Evolutionary conservation across 2,888 invertebrate species (phyloP).

Genomic region (Therioaphis trifolii): DNA sequence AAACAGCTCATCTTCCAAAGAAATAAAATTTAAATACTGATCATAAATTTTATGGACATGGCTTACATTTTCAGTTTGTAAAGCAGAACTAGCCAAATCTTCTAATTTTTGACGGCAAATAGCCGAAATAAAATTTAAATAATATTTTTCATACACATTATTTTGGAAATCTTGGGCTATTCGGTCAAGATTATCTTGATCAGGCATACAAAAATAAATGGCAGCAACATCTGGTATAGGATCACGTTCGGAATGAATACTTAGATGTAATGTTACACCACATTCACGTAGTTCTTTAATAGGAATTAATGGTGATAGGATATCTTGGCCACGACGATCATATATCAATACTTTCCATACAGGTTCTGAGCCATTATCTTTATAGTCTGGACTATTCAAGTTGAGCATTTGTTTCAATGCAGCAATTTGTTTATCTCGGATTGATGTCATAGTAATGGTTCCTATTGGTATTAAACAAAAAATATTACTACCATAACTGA

Average conservation of each 20-base stretch:
- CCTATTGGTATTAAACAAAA: not conserved
- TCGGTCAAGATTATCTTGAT: slow-evolving; percentile 93
- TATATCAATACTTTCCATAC: slow-evolving; percentile 97
- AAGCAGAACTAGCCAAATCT: slow-evolving; percentile 91
- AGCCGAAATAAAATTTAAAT: slow-evolving; percentile 96
- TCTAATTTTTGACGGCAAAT: slow-evolving; percentile 93
- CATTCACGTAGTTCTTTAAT: slow-evolving; percentile 94
- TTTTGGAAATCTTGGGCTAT: slow-evolving; percentile 91
- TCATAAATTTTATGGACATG: slow-evolving; percentile 96
- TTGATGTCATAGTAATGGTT: slow-evolving; percentile 50
- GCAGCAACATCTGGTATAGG: slow-evolving; percentile 99
- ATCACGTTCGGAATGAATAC: slow-evolving; percentile 86
- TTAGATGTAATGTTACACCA: slow-evolving; percentile 98
- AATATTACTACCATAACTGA: slow-evolving; percentile 33
- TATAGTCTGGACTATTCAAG: slow-evolving; percentile 84
- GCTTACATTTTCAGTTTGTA: slow-evolving; percentile 89
- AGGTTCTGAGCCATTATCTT: slow-evolving; percentile 83
- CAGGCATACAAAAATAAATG: slow-evolving; percentile 96
- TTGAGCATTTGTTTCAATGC: slow-evolving; percentile 96
- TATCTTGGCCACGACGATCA: slow-evolving; percentile 96
- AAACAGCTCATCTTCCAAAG: slow-evolving; percentile 97
- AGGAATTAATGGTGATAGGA: slow-evolving; percentile 95
- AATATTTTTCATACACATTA: slow-evolving; percentile 92
- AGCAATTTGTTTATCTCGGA: slow-evolving; percentile 67
- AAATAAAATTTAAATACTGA: slow-evolving; percentile 98